Evolutionary conservation across 2,797 vertebrate genomes (phyloP).

Genomic region (Allochrocebus solatus): DNA sequence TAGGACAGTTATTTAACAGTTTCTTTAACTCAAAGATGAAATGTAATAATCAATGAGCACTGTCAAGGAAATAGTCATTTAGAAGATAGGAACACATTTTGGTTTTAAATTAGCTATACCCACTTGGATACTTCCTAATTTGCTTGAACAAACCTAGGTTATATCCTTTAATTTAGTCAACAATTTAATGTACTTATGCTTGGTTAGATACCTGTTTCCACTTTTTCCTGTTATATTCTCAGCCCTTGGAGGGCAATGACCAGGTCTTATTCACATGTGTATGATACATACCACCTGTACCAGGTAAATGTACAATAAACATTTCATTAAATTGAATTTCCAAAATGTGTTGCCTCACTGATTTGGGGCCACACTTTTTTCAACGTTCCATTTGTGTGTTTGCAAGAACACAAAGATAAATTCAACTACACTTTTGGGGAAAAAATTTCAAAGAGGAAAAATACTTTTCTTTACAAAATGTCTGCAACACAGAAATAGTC

Average conservation of each 20-base stretch:
- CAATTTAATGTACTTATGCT: not conserved
- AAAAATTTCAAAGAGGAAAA: not conserved
- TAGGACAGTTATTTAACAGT: not conserved
- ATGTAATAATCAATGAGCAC: not conserved
- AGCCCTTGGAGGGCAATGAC: not conserved
- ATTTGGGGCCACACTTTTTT: not conserved
- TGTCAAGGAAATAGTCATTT: not conserved
- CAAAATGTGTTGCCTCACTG: not conserved
- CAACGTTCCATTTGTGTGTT: not conserved
- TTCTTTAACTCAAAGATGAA: not conserved
- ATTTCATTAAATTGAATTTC: not conserved
- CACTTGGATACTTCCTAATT: not conserved
- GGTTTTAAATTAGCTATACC: not conserved
- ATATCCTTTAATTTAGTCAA: not conserved
- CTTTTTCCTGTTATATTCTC: not conserved
- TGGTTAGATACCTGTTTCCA: not conserved
- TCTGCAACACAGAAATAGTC: not conserved
- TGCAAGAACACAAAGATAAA: not conserved
- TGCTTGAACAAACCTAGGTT: not conserved
- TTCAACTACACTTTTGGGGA: not conserved
- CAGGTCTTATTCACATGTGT: not conserved
- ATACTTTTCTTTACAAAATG: not conserved
- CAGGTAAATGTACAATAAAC: not conserved
- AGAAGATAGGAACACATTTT: not conserved
- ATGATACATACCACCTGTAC: not conserved